Evolutionary conservation across 2,888 invertebrate genomes (phyloP), one percentile per base, ranked within the genome.

Genomic region (Sinhomidia bicolor): DNA sequence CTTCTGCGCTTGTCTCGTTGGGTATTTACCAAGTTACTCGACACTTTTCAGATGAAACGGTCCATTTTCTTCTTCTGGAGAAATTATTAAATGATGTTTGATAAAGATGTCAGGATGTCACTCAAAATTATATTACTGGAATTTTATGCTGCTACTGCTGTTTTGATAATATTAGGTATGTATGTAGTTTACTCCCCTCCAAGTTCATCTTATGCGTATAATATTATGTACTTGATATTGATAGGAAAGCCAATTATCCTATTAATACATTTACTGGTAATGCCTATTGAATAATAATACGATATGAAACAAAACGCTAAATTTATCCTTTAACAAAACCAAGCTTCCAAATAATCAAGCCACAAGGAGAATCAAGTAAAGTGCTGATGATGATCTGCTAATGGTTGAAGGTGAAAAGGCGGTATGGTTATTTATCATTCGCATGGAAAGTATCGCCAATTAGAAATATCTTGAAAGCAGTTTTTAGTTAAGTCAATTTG

Each of bases 51-150:
- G 3, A 47, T 74, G 74, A 23, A 71, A 44, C 44, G 71, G 74
- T 74, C 23, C 4, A n/a, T n/a, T 14, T n/a, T 44, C 23, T 20
- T 74, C 23, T 47, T 14, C 44, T 74, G 74, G 17, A 47, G 47
- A 74, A 74, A 47, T 74, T 74, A 47, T 6, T 74, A 74, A 47
- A 20, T 74, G 6, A 4, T 74, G 14, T 65, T 51, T 51, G 76
- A 76, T 54, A 76, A 76, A 29, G 51, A 76, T 76, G 76, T 76
- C 76, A 76, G 32, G 26, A 76, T 76, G 76, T 76, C 76, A 76
- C 14, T 32, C 71, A 71, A 41, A 20, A 20, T 29, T 20, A 44
- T 44, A 26, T 74, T 1, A 51, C 54, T 54, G 76, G 51, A 51
- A 54, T 51, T 51, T 76, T 76, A 1, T 29, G 76, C 76, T 54